These are phyloP conservation scores for Ophiothrix spiculata DNA, from an alignment of 35 echinoderm and acorn worm species.

Conservation along the genomic window DNA sequence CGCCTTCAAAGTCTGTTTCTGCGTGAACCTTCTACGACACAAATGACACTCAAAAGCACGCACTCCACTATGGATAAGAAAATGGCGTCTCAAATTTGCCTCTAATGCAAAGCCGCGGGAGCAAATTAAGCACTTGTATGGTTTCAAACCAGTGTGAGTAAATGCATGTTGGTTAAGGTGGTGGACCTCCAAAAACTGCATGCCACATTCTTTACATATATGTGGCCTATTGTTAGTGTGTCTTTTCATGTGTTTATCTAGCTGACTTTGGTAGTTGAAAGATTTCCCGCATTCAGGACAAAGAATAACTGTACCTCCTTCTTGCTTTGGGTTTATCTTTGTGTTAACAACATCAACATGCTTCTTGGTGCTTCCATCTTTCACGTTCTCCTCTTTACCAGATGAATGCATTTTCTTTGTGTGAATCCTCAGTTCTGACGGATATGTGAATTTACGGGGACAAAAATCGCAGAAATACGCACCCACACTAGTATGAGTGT, in stretches of 20 bases:
- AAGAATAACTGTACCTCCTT: neutral
- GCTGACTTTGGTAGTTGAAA: slow-evolving; percentile 17
- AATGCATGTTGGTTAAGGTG: slow-evolving; percentile 39
- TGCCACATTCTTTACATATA: slow-evolving; percentile 46
- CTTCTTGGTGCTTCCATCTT: neutral
- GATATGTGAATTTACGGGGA: neutral
- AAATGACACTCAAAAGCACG: slow-evolving; percentile 27
- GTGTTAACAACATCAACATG: neutral
- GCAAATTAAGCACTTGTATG: slow-evolving; percentile 25
- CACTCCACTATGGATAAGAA: slow-evolving; percentile 14
- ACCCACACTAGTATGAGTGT: slow-evolving; percentile 10
- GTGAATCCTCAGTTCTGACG: neutral
- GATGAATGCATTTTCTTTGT: neutral
- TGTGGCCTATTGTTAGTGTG: slow-evolving; percentile 31
- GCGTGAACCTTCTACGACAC: slow-evolving; percentile 5
- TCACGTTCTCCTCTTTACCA: neutral
- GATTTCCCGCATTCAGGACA: slow-evolving; percentile 33
- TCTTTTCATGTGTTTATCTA: slow-evolving; percentile 43
- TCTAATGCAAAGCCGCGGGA: slow-evolving; percentile 20
- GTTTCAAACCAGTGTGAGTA: slow-evolving; percentile 41
- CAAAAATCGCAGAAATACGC: neutral
- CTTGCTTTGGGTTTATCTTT: neutral
- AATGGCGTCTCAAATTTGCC: slow-evolving; percentile 37
- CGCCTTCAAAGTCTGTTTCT: slow-evolving; percentile 35
- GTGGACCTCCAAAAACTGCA: slow-evolving; percentile 33